Conservation (phyloP, 1,140 invertebrate genomes). For the Tetramorium alpestre region DNA sequence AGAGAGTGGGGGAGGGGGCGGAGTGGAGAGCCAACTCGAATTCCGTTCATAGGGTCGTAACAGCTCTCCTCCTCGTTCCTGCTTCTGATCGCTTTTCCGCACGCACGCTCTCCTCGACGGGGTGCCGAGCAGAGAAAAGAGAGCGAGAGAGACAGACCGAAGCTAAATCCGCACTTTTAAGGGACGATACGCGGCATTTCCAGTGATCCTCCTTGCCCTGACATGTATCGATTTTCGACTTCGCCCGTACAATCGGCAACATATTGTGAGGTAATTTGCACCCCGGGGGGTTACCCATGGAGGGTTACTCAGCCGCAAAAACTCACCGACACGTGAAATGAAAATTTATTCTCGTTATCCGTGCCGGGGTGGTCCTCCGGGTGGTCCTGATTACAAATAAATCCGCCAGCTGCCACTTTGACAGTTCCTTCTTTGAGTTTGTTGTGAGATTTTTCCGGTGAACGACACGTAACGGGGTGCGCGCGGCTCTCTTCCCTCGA, state of each 20-base stretch:
- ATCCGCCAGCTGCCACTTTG: conserved; percentile 62
- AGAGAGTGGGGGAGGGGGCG: background rate
- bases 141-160: background rate
- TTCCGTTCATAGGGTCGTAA: conserved; percentile 35
- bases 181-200: conserved; percentile 25
- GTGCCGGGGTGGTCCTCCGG: background rate
- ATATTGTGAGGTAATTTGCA: conserved; percentile 78
- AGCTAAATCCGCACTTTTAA: conserved; percentile 50
- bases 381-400: conserved; percentile 56
- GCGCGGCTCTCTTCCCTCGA: background rate
- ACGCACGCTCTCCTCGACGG: background rate
- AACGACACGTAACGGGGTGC: background rate
- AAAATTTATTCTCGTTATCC: conserved; percentile 71
- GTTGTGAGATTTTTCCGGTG: conserved; percentile 20
- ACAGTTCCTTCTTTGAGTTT: conserved; percentile 38
- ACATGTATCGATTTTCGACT: conserved; percentile 70
- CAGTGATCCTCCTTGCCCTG: conserved; percentile 20
- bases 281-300: conserved; percentile 51
- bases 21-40: conserved; percentile 32
- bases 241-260: conserved; percentile 72
- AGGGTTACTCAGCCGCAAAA: conserved; percentile 69
- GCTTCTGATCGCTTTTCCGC: background rate
- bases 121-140: background rate
- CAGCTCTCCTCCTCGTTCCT: conserved; percentile 4
- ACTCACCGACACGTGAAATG: conserved; percentile 74